Percentiles rank a stretch among this genome's conserved stretches.
These are phyloP conservation scores for Palythoa grandiflora DNA, from an alignment of 92 coral and sea anemone species.

Conservation along the genomic window DNA sequence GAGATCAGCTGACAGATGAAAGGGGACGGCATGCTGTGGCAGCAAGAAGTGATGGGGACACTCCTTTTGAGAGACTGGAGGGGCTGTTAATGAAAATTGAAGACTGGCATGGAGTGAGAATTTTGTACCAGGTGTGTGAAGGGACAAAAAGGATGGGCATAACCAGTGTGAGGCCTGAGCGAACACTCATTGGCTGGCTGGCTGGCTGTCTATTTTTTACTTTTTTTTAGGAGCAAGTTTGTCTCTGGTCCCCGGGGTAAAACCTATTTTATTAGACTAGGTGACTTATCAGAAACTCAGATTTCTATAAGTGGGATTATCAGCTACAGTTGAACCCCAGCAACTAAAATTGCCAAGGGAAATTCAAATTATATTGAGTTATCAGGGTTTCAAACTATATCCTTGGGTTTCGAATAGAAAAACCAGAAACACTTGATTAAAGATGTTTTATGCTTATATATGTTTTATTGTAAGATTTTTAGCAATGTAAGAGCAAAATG, in stretches of 20 bases:
- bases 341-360: too few species aligned
- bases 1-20: constrained; percentile 62
- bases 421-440: too few species aligned
- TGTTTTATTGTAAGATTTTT: too few species aligned
- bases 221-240: constrained; percentile 57
- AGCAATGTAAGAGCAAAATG: too few species aligned
- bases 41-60: constrained; percentile 59
- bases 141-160: neutral
- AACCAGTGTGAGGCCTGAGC: neutral
- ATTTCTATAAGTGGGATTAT: neutral
- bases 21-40: constrained; percentile 17
- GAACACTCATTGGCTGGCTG: neutral
- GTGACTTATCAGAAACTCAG: constrained; percentile 5
- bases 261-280: neutral
- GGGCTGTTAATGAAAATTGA: constrained; percentile 66
- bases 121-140: constrained; percentile 36
- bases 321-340: neutral
- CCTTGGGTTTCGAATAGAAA: too few species aligned
- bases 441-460: too few species aligned
- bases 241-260: constrained; percentile 4
- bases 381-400: too few species aligned
- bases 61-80: constrained; percentile 50
- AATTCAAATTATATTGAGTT: too few species aligned
- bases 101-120: constrained; percentile 74
- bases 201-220: constrained; percentile 7